Evolutionary conservation across 2,888 invertebrate genomes (phyloP).

Genomic region (Parnassius glacialis): DNA sequence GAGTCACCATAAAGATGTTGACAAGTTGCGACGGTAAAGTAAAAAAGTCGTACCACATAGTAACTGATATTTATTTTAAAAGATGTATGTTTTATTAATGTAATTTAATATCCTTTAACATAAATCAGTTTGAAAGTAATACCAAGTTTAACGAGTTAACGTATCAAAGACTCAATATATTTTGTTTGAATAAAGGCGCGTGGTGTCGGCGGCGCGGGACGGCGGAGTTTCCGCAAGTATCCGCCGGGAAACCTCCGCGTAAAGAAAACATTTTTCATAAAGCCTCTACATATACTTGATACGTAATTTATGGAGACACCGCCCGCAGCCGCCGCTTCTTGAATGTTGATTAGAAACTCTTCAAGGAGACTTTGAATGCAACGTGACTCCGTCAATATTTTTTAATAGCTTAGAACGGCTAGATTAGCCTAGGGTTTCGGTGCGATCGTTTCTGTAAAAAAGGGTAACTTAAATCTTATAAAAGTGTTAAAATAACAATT

Average conservation of each 20-base stretch:
- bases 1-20: too few relatives aligned
- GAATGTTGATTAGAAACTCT: conserved; percentile 73
- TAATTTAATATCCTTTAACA: conserved; percentile 19
- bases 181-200: conserved; percentile 55
- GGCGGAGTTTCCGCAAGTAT: conserved; percentile 49
- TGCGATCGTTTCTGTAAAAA: background rate
- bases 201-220: conserved; percentile 40
- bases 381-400: conserved; percentile 37
- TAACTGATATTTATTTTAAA: too few relatives aligned
- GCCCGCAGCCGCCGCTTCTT: conserved; percentile 57
- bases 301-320: conserved; percentile 76
- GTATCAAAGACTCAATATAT: conserved; percentile 58
- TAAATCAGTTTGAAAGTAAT: conserved; percentile 48
- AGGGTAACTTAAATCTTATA: too few relatives aligned
- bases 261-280: conserved; percentile 76
- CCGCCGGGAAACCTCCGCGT: conserved; percentile 43
- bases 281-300: conserved; percentile 71
- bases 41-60: too few relatives aligned
- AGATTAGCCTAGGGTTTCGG: conserved; percentile 1
- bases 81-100: conserved; percentile 1
- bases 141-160: conserved; percentile 50
- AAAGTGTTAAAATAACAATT: too few relatives aligned
- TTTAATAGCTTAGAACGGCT: conserved; percentile 16
- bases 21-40: too few relatives aligned
- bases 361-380: conserved; percentile 44